Conservation (phyloP, 1,140 invertebrate species). For the Platyura marginata region DNA sequence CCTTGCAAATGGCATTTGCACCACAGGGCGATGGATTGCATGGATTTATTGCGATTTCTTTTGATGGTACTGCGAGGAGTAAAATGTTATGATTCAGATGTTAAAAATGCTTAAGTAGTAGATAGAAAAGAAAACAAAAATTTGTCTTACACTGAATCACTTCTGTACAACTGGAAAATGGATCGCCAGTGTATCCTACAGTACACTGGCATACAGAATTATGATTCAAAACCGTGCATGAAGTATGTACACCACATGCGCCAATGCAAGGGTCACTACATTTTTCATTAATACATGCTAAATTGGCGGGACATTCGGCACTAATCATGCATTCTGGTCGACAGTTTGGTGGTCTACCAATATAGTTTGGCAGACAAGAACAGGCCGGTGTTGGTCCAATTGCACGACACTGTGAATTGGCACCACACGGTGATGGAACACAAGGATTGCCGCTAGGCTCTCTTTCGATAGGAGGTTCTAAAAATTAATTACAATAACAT, state of each 20-base stretch:
- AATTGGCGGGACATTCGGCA: constrained; percentile 48
- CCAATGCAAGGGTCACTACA: constrained; percentile 66
- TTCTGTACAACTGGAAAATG: constrained; percentile 36
- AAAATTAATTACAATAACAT: constrained; percentile 26
- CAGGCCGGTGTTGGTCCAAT: constrained; percentile 44
- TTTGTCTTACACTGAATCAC: constrained; percentile 1
- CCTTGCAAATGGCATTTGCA: constrained; percentile 51
- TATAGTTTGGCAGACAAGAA: constrained; percentile 46
- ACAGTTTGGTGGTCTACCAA: constrained; percentile 56
- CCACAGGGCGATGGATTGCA: constrained; percentile 67
- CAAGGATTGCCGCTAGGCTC: constrained; percentile 37
- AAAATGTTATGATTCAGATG: too few species aligned
- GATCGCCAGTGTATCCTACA: constrained; percentile 45
- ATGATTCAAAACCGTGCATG: constrained; percentile 36
- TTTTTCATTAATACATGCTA: constrained; percentile 54
- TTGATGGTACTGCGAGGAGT: too few species aligned
- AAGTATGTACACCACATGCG: constrained; percentile 37
- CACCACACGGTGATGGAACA: constrained; percentile 55
- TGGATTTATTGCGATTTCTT: constrained; percentile 26
- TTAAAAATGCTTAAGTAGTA: not conserved
- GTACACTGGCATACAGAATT: constrained; percentile 50
- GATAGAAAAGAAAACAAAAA: constrained; percentile 15
- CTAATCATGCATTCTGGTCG: constrained; percentile 53
- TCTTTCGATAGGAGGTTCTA: constrained; percentile 32
- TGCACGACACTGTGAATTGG: constrained; percentile 28